Evolutionary conservation across 2,113 vertebrate species (phyloP), one percentile per base, ranked within the genome.

Genomic region (Fregata magnificens): DNA sequence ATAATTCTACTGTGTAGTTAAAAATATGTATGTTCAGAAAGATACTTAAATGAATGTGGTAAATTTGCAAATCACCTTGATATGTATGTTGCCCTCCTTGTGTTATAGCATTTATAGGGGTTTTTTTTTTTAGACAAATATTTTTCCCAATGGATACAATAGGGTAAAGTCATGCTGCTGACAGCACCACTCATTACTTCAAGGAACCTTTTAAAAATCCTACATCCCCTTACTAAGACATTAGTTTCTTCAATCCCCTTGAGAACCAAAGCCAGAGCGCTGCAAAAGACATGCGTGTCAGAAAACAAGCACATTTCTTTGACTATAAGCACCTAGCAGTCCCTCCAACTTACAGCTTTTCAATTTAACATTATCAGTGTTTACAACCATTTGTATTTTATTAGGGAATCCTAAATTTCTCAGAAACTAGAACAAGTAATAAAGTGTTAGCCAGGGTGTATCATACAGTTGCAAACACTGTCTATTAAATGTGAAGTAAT

Each of bases 251-350:
- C 49, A 65, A 1, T 72, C 16, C 13, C 26, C 9, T 25, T 52
- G 36, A 38, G 40, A 81, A 59, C 10, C 0, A 4, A 42, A 79
- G 38, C 20, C n/a, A 58, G 28, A 73, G 49, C 76, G 24, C 22
- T 55, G 26, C 31, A 76, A 70, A 65, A 0, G 1, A 36, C 32
- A 44, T 0, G 0, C 7, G 4, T 44, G 11, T 25, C 47, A 88
- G 70, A 88, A 79, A 87, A 55, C 2, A 0, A 63, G 32, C 70
- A 16, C 16, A 31, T n/a, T 8, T 86, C 38, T 72, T 69, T 62
- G 61, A 63, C 49, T 76, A 13, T 40, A 65, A 63, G 11, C 10
- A 59, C 52, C 21, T 71, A 63, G 32, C 24, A 82, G 19, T 3
- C n/a, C 12, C n/a, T 74, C 56, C 36, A 34, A 77, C 42, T 88